Conservation (phyloP, 2,113 vertebrate species). For the Eclectus roratus region DNA sequence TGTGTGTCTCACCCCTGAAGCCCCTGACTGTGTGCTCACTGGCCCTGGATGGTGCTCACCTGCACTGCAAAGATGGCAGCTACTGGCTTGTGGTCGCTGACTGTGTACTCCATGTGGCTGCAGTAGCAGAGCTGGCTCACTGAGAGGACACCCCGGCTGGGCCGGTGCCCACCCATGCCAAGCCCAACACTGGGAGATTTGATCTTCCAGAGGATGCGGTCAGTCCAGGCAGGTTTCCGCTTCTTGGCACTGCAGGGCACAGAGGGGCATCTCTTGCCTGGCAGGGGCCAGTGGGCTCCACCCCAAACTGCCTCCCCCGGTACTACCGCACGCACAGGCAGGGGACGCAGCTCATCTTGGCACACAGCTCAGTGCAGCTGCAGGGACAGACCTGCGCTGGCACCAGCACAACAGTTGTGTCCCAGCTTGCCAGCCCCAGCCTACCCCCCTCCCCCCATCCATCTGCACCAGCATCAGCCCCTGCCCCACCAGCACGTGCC, state of each 20-base stretch:
- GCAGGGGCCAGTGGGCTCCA: neutral
- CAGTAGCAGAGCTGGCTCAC: conserved; percentile 89
- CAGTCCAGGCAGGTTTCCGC: conserved; percentile 97
- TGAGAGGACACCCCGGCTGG: conserved; percentile 75
- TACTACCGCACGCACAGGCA: fast-evolving
- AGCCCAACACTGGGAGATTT: conserved; percentile 78
- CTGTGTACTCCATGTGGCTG: conserved; percentile 93
- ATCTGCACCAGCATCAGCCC: too few relatives aligned
- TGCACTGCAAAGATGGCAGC: conserved; percentile 88
- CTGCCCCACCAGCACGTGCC: neutral
- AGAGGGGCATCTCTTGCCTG: neutral
- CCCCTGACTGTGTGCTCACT: neutral
- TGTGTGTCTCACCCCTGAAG: neutral
- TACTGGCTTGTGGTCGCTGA: conserved; percentile 97
- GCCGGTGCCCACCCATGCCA: conserved; percentile 74
- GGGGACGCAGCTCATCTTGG: fast-evolving
- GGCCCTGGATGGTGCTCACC: conserved; percentile 68
- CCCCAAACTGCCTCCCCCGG: neutral
- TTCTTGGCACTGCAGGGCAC: conserved; percentile 85
- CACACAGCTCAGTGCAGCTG: neutral
- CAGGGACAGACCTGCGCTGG: neutral
- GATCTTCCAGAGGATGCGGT: conserved; percentile 95
- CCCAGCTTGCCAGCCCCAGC: neutral
- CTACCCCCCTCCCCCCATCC: fast-evolving
- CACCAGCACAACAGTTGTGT: neutral